Evolutionary conservation across 2,113 vertebrate species (phyloP).

Genomic region (Chaetodon trifascialis): DNA sequence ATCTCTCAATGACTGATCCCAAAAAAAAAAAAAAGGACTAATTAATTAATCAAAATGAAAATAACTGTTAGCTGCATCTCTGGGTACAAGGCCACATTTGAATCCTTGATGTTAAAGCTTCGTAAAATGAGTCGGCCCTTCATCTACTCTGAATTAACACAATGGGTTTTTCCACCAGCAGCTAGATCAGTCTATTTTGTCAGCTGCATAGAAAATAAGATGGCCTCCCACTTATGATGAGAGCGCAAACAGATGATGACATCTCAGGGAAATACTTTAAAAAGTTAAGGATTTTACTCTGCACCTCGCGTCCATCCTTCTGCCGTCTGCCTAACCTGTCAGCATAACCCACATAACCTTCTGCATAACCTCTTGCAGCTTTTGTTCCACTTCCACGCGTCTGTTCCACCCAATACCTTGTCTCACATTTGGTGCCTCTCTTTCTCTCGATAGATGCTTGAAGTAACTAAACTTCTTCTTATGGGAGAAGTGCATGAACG

Average conservation of each 20-base stretch:
- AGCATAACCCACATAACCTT: background rate
- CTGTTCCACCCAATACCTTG: conserved; percentile 21
- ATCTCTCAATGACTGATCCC: background rate
- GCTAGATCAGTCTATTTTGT: conserved; percentile 34
- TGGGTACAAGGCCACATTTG: background rate
- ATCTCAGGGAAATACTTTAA: conserved; percentile 59
- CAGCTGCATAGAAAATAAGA: conserved; percentile 62
- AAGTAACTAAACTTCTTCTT: conserved; percentile 73
- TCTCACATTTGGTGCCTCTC: conserved; percentile 31
- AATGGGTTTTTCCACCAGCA: background rate
- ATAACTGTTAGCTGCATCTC: background rate
- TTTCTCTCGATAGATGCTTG: conserved; percentile 55
- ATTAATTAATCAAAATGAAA: background rate
- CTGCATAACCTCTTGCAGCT: conserved; percentile 15
- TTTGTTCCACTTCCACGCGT: conserved; percentile 21
- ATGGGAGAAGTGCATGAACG: conserved; percentile 68
- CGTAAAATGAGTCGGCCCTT: background rate
- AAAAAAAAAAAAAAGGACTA: background rate
- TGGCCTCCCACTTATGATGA: conserved; percentile 55
- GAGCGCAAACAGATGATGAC: conserved; percentile 69
- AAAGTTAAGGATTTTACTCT: conserved; percentile 34
- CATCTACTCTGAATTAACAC: background rate
- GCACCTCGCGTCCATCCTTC: background rate
- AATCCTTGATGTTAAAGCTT: background rate
- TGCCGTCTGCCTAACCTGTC: conserved; percentile 1